Percentiles rank a stretch among this genome's conserved stretches.
phyloP scores from a whole-genome alignment of 2,888 invertebrate genomes.

The Scaptomyza reducta region DNA sequence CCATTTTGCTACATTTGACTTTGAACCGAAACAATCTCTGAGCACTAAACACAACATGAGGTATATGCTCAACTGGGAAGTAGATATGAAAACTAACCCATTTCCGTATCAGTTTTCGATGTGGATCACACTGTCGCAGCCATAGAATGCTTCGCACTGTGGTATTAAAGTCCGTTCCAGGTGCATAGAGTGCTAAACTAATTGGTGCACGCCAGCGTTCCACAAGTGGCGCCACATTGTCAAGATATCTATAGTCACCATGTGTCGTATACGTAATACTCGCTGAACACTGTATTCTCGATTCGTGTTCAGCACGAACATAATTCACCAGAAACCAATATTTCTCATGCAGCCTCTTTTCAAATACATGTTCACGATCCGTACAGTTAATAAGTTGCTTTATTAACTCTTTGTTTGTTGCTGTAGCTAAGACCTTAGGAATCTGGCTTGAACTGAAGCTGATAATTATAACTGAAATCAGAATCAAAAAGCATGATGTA shows the following conservation, averaged over 20 bases:
- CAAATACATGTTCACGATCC: neutral
- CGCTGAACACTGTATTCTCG: constrained; percentile 24
- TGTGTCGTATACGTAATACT: constrained; percentile 51
- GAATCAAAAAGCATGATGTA: neutral
- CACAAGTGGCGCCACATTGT: constrained; percentile 83
- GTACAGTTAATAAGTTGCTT: constrained; percentile 73
- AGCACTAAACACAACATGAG: constrained; percentile 75
- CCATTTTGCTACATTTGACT: constrained; percentile 43
- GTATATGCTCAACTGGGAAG: constrained; percentile 86
- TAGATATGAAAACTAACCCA: constrained; percentile 88
- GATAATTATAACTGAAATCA: neutral
- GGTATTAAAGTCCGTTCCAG: constrained; percentile 86
- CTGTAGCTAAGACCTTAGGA: neutral
- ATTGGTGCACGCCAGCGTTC: constrained; percentile 89
- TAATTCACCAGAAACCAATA: constrained; percentile 50
- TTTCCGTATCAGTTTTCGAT: constrained; percentile 85
- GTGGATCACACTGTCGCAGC: constrained; percentile 85
- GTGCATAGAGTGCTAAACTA: constrained; percentile 87
- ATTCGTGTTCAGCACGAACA: constrained; percentile 32
- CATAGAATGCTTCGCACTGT: constrained; percentile 86
- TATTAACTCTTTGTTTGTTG: neutral
- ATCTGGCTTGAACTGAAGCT: neutral
- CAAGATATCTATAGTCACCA: constrained; percentile 49
- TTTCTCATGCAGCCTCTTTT: constrained; percentile 2
- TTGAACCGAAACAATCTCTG: constrained; percentile 39